Evolutionary conservation across 2,888 invertebrate species (phyloP).

Genomic region (Chaetoderma sp.): DNA sequence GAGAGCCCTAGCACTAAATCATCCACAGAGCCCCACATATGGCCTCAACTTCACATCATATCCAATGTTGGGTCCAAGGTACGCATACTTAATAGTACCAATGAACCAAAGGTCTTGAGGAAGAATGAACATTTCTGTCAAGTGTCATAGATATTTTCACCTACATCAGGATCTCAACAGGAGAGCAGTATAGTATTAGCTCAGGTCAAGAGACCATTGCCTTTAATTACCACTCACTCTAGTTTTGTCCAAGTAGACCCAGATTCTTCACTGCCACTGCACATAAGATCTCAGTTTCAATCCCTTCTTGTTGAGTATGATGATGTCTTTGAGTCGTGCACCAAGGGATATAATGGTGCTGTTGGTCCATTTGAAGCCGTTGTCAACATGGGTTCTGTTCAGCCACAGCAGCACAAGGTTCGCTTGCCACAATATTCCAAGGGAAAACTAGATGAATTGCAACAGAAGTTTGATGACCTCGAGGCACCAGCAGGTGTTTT

Average conservation of each 20-base stretch:
- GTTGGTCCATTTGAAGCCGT: constrained; percentile 36
- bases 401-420: constrained; percentile 43
- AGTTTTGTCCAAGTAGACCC: constrained; percentile 24
- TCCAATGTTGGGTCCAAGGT: constrained; percentile 24
- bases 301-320: constrained; percentile 21
- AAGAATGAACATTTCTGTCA: constrained; percentile 33
- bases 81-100: constrained; percentile 24
- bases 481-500: constrained; percentile 40
- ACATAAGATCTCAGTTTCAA: constrained; percentile 15
- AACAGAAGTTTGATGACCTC: constrained; percentile 41
- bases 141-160: constrained; percentile 13
- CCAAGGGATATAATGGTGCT: constrained; percentile 37
- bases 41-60: constrained; percentile 20
- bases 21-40: too few relatives aligned
- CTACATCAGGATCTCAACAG: too few relatives aligned
- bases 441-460: constrained; percentile 35
- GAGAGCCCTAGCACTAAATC: too few relatives aligned
- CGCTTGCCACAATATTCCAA: constrained; percentile 38
- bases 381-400: constrained; percentile 44
- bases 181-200: too few relatives aligned
- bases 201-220: neutral
- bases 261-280: constrained; percentile 15
- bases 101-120: neutral
- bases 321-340: constrained; percentile 31
- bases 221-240: too few relatives aligned